Percentiles rank a stretch among this genome's conserved stretches.
phyloP scores from a whole-genome alignment of 2,113 vertebrate species.

The Leptosomus discolor region DNA sequence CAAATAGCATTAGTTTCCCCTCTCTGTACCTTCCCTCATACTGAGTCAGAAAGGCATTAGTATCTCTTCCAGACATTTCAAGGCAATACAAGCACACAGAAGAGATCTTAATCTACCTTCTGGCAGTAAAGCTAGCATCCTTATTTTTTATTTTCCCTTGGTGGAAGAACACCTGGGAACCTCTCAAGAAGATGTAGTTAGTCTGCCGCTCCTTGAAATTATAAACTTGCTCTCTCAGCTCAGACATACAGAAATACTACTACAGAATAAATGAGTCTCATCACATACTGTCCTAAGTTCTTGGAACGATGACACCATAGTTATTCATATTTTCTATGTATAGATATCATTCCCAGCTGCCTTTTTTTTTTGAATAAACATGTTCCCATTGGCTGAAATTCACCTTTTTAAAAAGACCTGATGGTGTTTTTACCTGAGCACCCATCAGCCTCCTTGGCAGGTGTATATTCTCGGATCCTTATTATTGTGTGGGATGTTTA shows the following conservation, averaged over 20 bases:
- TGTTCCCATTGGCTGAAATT: neutral
- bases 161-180: neutral
- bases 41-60: conserved; percentile 18
- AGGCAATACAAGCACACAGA: neutral
- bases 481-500: neutral
- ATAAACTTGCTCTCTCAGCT: neutral
- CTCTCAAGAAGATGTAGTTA: neutral
- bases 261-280: conserved; percentile 3
- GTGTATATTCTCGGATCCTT: neutral
- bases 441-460: neutral
- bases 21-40: neutral
- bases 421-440: too few relatives aligned
- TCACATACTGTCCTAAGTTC: neutral
- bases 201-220: neutral
- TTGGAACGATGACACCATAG: neutral
- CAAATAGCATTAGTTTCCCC: conserved; percentile 14
- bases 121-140: neutral
- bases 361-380: neutral
- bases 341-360: neutral
- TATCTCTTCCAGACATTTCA: conserved; percentile 1
- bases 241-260: neutral
- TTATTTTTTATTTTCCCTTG: neutral
- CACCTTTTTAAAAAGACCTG: neutral
- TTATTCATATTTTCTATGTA: neutral
- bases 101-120: conserved; percentile 32